Evolutionary conservation across 2,888 invertebrate species (phyloP), one percentile per base, ranked within the genome.

Genomic region (Nebria brevicollis): DNA sequence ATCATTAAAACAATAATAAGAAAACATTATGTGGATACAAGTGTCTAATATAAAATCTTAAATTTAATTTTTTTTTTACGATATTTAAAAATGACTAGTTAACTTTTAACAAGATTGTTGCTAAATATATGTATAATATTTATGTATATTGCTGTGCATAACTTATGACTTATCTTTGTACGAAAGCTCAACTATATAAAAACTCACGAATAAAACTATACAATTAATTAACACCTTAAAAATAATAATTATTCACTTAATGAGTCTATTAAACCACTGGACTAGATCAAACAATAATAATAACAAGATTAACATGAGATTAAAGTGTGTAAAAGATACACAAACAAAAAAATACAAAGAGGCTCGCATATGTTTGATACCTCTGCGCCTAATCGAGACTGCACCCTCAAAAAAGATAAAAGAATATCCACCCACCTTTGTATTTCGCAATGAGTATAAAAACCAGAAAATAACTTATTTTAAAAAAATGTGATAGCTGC

Each of bases 71-170:
- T 20, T 34, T 20, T 20, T 81, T 76, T 68, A 66, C 65, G 34
- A 76, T 34, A 42, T 81, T 81, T 81, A 77, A 81, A 76, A 81
- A 76, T 81, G 81, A 81, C 81, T 81, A 81, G 81, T 81, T 81
- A 81, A 81, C 81, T 77, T 81, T 54, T 81, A 80, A 81, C 76
- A 81, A 81, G 13, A 25, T 76, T 81, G 72, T 43, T 75, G 75
- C 80, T 80, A 72, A 70, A 66, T 54, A 75, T 41, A 73, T 41
- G 10, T n/a, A 64, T 75, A 13, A 13, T 77, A 81, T 70, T 72
- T 34, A 34, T 34, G 34, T 34, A 73, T 75, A 75, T 66, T 75
- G 73, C 77, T 77, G 77, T 81, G 80, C 80, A 75, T 20, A 80
- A 75, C 75, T 79, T 72, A 76, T 26, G 72, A 43, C 72, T 70